Base-by-base conservation (phyloP, 1,140 invertebrate genomes). In the Akabosia matsudoensis region DNA sequence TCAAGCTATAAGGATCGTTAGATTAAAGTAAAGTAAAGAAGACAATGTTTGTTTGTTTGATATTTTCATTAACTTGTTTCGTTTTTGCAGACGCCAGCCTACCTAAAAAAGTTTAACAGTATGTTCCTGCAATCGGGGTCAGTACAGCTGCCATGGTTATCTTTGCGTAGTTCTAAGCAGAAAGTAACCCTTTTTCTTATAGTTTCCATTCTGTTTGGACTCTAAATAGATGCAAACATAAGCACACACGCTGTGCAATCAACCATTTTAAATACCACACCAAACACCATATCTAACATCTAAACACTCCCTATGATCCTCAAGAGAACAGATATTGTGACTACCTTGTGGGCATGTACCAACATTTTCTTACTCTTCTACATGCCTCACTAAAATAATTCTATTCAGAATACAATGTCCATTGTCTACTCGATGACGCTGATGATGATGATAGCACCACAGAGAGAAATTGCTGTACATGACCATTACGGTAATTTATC, bases 391-490 rank as follows among this genome's bases (percentile, higher is more conserved):
- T n/a, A n/a, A n/a, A n/a, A n/a, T n/a, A n/a, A n/a, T n/a, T n/a
- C n/a, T n/a, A n/a, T n/a, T n/a, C n/a, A n/a, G n/a, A n/a, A n/a
- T n/a, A n/a, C n/a, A n/a, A n/a, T n/a, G n/a, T n/a, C n/a, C n/a
- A n/a, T n/a, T n/a, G n/a, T n/a, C n/a, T n/a, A n/a, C n/a, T n/a
- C n/a, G n/a, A n/a, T n/a, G n/a, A n/a, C 24, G 54, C 14, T 24
- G n/a, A 14, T 28, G 28, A 67, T 31, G 61, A 67, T 67, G 30
- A 67, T 67, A 67, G 30, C 61, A 67, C 61, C 61, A 67, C 61
- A 30, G 61, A 31, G 61, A 28, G 61, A 28, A 67, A 67, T 67
- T 67, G 22, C 61, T 30, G 28, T 31, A 30, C 61, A 67, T 30
- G 10, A 13, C 61, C 28, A 67, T 67, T 67, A 67, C 3, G 24